Evolutionary conservation across 2,888 invertebrate genomes (phyloP), one percentile per base, ranked within the genome.

Genomic region (Archaeoteleia sp.): DNA sequence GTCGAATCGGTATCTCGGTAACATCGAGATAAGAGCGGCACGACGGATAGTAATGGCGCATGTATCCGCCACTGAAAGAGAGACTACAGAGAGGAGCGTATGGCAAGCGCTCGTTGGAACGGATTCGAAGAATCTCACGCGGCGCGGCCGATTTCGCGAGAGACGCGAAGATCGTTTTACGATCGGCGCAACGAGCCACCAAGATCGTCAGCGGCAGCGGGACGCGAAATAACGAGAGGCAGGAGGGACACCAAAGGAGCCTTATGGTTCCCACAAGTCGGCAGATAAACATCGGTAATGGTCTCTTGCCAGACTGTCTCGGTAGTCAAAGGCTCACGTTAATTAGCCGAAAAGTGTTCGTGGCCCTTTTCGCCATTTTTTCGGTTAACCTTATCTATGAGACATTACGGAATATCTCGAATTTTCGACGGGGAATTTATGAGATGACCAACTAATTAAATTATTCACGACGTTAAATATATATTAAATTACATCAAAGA

Each of bases 321-420:
- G 76, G 80, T 80, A 81, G 78, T 80, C 81, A 76, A 77, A 80
- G 75, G 72, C 71, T 77, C 71, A 70, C 69, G 81, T 81, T 82
- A 83, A 83, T 83, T 83, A 82, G 78, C 80, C 78, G 70, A 81
- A 82, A 80, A 77, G 71, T 76, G 73, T 74, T 20, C 65, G 15
- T 42, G 27, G 27, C 1, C 20, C 17, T 35, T 55, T 40, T 13
- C 30, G 8, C 14, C 25, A 37, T 42, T 58, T 37, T 45, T 45
- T 10, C 7, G 34, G 34, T 35, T 51, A 30, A 55, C n/a, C n/a
- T n/a, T n/a, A n/a, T n/a, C n/a, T n/a, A n/a, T n/a, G n/a, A n/a
- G n/a, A n/a, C n/a, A n/a, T n/a, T n/a, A n/a, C n/a, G n/a, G n/a
- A n/a, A n/a, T n/a, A n/a, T n/a, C n/a, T n/a, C n/a, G n/a, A n/a